Conservation (phyloP, 2,797 vertebrate species). For the Prunella strophiata region DNA sequence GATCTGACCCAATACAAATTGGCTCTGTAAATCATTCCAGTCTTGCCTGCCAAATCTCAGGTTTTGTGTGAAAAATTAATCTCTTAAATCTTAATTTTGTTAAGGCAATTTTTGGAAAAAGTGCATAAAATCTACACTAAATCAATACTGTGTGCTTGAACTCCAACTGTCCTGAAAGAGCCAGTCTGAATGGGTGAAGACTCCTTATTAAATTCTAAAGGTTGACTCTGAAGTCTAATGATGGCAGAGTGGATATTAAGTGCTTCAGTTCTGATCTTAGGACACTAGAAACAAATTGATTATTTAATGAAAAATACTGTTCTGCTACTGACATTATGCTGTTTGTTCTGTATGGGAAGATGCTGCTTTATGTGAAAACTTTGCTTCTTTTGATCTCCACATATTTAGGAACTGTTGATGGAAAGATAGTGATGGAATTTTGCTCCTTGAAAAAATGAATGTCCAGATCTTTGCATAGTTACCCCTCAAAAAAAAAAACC, state of each 20-base stretch:
- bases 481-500: not conserved
- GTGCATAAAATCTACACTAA: not conserved
- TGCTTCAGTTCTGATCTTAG: not conserved
- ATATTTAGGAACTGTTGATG: not conserved
- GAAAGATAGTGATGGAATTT: not conserved
- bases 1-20: not conserved
- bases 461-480: not conserved
- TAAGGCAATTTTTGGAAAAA: accelerated
- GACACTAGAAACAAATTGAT: not conserved
- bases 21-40: not conserved
- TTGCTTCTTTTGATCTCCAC: not conserved
- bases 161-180: not conserved
- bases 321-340: not conserved
- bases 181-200: not conserved
- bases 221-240: constrained; percentile 13
- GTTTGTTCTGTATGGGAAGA: not conserved
- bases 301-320: not conserved
- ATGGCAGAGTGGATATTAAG: not conserved
- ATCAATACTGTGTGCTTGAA: not conserved
- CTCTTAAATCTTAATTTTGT: not conserved
- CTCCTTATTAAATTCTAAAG: not conserved
- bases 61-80: not conserved
- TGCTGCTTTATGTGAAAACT: not conserved
- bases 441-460: not conserved
- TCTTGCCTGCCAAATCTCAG: not conserved